Evolutionary conservation across 2,113 vertebrate species (phyloP).

Genomic region (Oncorhynchus masou): DNA sequence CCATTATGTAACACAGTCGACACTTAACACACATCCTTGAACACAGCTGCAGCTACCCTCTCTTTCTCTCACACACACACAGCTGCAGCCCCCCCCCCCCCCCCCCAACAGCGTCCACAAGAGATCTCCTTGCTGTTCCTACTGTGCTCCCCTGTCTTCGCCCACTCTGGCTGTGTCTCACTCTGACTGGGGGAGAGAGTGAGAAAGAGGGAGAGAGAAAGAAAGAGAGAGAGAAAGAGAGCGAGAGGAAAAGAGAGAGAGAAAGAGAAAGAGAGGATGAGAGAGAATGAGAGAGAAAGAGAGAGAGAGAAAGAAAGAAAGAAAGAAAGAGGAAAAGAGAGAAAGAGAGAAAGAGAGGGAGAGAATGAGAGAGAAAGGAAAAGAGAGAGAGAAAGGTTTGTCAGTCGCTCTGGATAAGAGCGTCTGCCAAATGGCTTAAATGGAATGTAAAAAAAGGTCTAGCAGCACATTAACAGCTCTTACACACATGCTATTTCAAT

Average conservation of each 20-base stretch:
- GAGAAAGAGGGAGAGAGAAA: too few relatives aligned
- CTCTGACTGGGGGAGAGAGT: not conserved
- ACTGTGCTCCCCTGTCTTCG: not conserved
- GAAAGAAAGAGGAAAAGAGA: rapidly evolving
- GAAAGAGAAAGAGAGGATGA: too few relatives aligned
- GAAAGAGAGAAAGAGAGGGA: rapidly evolving
- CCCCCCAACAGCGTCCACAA: not conserved
- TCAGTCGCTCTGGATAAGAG: too few relatives aligned
- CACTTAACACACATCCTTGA: not conserved
- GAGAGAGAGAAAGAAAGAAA: too few relatives aligned
- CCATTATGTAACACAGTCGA: not conserved
- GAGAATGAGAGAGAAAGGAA: too few relatives aligned
- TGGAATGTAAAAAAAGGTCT: too few relatives aligned
- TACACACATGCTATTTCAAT: not conserved
- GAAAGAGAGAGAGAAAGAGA: too few relatives aligned
- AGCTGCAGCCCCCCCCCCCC: not conserved
- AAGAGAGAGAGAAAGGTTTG: too few relatives aligned
- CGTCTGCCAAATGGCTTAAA: too few relatives aligned
- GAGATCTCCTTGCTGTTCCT: not conserved
- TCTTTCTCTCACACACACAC: not conserved
- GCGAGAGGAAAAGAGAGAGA: too few relatives aligned
- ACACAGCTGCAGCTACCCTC: not conserved
- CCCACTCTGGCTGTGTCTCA: too few relatives aligned
- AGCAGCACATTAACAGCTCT: not conserved
- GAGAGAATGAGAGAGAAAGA: too few relatives aligned